Percentiles rank a stretch among this genome's conserved stretches.
Evolutionary conservation across 2,797 vertebrate species (phyloP).

Genomic region (Myotis planiceps): DNA sequence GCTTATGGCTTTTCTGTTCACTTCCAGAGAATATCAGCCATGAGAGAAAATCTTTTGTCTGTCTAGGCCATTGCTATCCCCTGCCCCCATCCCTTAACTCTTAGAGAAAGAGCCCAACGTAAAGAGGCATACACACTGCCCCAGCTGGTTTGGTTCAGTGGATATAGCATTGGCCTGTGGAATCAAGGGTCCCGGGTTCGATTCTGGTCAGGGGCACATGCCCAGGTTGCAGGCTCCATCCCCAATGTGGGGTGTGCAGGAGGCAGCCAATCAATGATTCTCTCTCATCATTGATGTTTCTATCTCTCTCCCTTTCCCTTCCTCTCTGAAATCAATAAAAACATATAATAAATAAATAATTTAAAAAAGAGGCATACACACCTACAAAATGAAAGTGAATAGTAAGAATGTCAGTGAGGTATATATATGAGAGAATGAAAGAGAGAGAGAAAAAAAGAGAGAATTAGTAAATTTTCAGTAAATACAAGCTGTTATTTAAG

Average conservation of each 20-base stretch:
- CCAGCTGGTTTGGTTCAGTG: no score
- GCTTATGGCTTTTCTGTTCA: neutral
- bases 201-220: no score
- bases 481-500: neutral
- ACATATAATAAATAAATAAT: no score
- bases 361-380: no score
- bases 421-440: neutral
- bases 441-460: neutral
- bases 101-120: neutral
- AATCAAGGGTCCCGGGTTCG: no score
- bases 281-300: no score
- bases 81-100: neutral
- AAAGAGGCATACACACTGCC: neutral
- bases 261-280: no score
- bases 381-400: neutral
- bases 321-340: no score
- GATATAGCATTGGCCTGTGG: no score
- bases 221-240: no score
- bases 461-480: neutral
- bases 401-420: neutral
- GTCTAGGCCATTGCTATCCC: neutral
- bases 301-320: no score
- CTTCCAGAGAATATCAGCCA: neutral
- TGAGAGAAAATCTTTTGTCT: neutral
- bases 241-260: no score